These are phyloP conservation scores for Pteropus rufus DNA, from an alignment of 2,797 vertebrate genomes.

Conservation along the genomic window DNA sequence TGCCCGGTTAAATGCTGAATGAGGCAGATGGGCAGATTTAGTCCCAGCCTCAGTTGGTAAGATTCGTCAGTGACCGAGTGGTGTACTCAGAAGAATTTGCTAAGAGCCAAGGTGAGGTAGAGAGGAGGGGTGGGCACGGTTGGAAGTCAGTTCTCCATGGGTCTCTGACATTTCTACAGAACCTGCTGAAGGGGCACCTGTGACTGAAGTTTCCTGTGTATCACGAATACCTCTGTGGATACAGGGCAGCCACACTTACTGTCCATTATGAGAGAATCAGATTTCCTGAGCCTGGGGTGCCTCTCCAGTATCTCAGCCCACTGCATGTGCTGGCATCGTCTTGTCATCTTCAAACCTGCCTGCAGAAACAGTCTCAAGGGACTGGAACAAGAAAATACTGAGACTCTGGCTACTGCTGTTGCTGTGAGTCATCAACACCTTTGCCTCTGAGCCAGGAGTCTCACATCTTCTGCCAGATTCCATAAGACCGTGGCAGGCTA, in stretches of 20 bases:
- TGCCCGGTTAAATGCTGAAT: background rate
- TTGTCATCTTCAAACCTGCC: background rate
- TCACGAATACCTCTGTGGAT: background rate
- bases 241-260: background rate
- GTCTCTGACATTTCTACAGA: background rate
- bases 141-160: background rate
- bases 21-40: background rate
- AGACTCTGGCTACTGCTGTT: background rate
- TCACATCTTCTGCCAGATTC: background rate
- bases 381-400: background rate
- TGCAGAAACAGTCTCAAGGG: background rate
- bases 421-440: background rate
- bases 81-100: background rate
- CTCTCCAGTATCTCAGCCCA: background rate
- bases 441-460: background rate
- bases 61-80: background rate
- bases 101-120: background rate
- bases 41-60: background rate
- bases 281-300: background rate
- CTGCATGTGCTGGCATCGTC: accelerated
- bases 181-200: background rate
- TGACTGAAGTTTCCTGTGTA: background rate
- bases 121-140: background rate
- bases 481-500: background rate
- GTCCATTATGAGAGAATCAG: background rate